These are phyloP conservation scores for Leucophora obtusa DNA, from an alignment of 2,888 invertebrate genomes.

Conservation along the genomic window DNA sequence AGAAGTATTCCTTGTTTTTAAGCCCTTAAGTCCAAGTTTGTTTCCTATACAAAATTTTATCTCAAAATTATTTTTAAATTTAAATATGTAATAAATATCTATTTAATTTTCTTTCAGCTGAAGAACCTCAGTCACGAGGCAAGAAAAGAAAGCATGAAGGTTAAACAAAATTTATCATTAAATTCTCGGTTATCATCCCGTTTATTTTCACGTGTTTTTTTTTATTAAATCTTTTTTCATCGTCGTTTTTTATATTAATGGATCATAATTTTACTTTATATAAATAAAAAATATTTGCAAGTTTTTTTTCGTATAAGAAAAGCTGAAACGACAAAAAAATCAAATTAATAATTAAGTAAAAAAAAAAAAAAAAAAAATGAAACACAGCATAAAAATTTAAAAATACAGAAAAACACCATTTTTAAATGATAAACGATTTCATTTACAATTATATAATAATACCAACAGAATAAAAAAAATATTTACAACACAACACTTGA, in stretches of 20 bases:
- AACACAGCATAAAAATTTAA: constrained; percentile 47
- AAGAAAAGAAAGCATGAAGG: constrained; percentile 87
- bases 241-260: constrained; percentile 61
- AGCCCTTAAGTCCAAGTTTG: too few species aligned
- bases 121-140: constrained; percentile 82
- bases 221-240: constrained; percentile 60
- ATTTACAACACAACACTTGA: constrained; percentile 39
- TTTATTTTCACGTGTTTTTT: constrained; percentile 57
- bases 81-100: background rate
- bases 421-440: constrained; percentile 54
- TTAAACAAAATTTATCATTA: constrained; percentile 69
- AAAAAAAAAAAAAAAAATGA: constrained; percentile 52
- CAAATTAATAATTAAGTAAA: constrained; percentile 66
- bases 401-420: constrained; percentile 47
- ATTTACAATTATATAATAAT: constrained; percentile 56
- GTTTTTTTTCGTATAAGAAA: constrained; percentile 64
- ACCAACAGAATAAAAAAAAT: constrained; percentile 38
- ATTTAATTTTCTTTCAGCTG: constrained; percentile 68
- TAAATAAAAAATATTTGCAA: constrained; percentile 43
- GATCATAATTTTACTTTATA: constrained; percentile 57
- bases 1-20: too few species aligned
- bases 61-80: too few species aligned
- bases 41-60: too few species aligned
- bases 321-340: constrained; percentile 61
- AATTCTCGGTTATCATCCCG: constrained; percentile 59